These are phyloP conservation scores for Hermodice carunculata DNA, from an alignment of 2,888 invertebrate genomes.

Conservation along the genomic window DNA sequence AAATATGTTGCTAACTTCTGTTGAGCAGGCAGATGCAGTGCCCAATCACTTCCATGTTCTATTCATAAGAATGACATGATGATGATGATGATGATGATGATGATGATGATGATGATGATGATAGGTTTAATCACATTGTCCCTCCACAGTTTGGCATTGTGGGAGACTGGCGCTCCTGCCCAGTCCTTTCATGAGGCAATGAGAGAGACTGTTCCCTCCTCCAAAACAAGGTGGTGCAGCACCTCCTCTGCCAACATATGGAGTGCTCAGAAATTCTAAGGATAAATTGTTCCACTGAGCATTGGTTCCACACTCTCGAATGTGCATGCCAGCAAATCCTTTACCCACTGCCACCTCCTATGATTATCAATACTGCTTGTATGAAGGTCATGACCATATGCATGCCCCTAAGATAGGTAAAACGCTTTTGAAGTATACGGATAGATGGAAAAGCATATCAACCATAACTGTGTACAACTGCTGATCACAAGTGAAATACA, in stretches of 20 bases:
- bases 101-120: conserved; percentile 5
- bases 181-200: conserved; percentile 10
- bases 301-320: not conserved
- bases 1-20: too few species aligned
- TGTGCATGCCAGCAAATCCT: not conserved
- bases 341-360: not conserved
- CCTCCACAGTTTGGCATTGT: conserved; percentile 7
- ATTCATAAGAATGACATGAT: too few species aligned
- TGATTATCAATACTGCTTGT: not conserved
- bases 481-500: too few species aligned
- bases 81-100: too few species aligned
- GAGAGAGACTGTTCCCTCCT: too few species aligned
- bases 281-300: not conserved
- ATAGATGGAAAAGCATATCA: too few species aligned
- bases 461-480: too few species aligned
- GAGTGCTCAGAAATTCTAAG: not conserved
- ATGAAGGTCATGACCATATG: not conserved
- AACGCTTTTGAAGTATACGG: not conserved
- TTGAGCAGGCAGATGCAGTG: too few species aligned
- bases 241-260: not conserved
- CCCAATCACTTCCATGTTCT: too few species aligned
- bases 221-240: too few species aligned
- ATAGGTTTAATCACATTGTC: conserved; percentile 7
- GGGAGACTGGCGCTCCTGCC: conserved; percentile 2
- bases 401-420: not conserved